A percentile compares a stretch with the other conserved stretches of the same genome.
These are phyloP conservation scores for Eupeodes corollae DNA, from an alignment of 1,140 invertebrate species.

Conservation along the genomic window DNA sequence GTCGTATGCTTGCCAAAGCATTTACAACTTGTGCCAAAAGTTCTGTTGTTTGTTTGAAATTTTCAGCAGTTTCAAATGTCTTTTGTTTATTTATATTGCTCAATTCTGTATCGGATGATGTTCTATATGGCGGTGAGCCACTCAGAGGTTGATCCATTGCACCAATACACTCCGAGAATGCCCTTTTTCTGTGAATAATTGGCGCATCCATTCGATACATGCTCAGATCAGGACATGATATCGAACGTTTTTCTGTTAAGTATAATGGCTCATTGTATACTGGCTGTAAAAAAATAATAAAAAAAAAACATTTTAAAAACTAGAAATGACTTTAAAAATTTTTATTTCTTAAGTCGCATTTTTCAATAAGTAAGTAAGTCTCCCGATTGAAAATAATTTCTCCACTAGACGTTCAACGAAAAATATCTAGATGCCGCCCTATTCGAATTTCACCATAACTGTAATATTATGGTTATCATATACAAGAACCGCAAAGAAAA, in stretches of 20 bases:
- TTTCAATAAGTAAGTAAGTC: too few species aligned
- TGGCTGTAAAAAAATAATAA: slow-evolving; percentile 16
- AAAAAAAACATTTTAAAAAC: too few species aligned
- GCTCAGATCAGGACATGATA: slow-evolving; percentile 49
- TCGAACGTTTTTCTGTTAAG: slow-evolving; percentile 32
- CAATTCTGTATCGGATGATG: slow-evolving; percentile 61
- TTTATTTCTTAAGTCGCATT: too few species aligned
- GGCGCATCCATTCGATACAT: slow-evolving; percentile 41
- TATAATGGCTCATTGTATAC: slow-evolving; percentile 28
- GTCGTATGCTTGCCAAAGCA: slow-evolving; percentile 53
- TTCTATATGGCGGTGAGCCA: slow-evolving; percentile 9
- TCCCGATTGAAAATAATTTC: too few species aligned
- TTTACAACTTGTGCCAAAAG: slow-evolving; percentile 61
- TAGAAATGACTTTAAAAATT: too few species aligned
- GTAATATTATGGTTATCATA: too few species aligned
- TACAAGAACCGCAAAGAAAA: too few species aligned
- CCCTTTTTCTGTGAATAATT: slow-evolving; percentile 43
- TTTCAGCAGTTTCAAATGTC: slow-evolving; percentile 50
- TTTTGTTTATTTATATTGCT: slow-evolving; percentile 62
- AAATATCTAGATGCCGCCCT: too few species aligned
- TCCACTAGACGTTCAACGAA: too few species aligned
- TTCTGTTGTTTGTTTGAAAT: slow-evolving; percentile 57
- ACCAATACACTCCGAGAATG: slow-evolving; percentile 48
- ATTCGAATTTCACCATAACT: too few species aligned
- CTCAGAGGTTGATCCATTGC: slow-evolving; percentile 10